Evolutionary conservation across 2,888 invertebrate genomes (phyloP).

Genomic region (Flexamia atlantica): DNA sequence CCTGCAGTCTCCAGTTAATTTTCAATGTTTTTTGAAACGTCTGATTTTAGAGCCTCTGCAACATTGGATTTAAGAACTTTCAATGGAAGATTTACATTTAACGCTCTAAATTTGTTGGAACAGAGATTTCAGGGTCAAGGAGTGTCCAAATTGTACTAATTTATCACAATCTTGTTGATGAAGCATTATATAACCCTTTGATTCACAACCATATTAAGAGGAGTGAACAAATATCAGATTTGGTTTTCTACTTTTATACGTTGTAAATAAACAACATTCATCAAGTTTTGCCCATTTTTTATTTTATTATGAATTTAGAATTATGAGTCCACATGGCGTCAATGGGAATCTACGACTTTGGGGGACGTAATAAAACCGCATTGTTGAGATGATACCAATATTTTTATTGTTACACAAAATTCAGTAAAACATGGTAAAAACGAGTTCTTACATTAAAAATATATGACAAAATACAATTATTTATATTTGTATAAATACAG

Average conservation of each 20-base stretch:
- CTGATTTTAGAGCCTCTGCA: neutral
- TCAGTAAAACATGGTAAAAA: neutral
- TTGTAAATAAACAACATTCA: neutral
- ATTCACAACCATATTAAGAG: neutral
- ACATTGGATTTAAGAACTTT: neutral
- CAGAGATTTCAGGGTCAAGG: neutral
- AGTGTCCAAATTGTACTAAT: no score
- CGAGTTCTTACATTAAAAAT: neutral
- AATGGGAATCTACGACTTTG: neutral
- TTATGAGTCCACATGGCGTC: neutral
- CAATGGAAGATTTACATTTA: neutral
- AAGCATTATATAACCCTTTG: neutral
- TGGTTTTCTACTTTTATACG: neutral
- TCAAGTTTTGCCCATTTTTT: neutral
- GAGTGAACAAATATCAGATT: neutral
- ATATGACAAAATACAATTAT: neutral
- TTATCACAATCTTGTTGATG: neutral
- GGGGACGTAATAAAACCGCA: neutral
- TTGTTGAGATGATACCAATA: neutral
- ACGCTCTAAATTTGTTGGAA: neutral
- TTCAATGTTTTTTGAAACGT: no score
- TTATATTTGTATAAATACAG: constrained; percentile 5
- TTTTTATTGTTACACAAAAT: neutral
- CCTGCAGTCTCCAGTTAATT: neutral
- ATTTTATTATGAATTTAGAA: constrained; percentile 9